Evolutionary conservation across 2,113 vertebrate genomes (phyloP).

Genomic region (Phalacrocorax carbo): DNA sequence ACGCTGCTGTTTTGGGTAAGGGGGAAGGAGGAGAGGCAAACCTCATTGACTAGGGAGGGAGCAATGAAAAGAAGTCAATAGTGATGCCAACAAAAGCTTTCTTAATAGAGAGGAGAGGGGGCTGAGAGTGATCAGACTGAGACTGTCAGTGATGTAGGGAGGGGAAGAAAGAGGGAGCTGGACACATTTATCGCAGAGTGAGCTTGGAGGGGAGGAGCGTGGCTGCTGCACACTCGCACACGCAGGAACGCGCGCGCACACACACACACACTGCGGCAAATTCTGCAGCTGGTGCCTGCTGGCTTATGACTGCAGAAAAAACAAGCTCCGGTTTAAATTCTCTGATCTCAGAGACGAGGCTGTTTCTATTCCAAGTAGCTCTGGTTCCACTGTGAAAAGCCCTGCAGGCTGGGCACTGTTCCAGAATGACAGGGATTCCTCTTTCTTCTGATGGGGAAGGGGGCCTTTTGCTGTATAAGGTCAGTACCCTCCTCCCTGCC

Average conservation of each 20-base stretch:
- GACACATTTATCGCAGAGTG: slow-evolving; percentile 19
- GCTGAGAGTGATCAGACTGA: not conserved
- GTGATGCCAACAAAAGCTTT: slow-evolving; percentile 8
- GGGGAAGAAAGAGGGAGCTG: slow-evolving; percentile 50
- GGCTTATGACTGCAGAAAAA: slow-evolving; percentile 75
- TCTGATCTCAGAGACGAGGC: slow-evolving; percentile 24
- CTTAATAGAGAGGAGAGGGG: slow-evolving; percentile 1
- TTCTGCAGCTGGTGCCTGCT: slow-evolving; percentile 76
- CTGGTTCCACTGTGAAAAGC: slow-evolving; percentile 2
- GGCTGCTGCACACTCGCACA: slow-evolving; percentile 68
- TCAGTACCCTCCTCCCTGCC: not conserved
- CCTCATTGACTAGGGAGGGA: not conserved
- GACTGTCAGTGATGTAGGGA: slow-evolving; percentile 1
- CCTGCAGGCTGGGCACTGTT: slow-evolving; percentile 17
- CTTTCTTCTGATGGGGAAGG: not conserved
- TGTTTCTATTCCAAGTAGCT: slow-evolving; percentile 18
- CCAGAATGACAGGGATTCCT: not conserved
- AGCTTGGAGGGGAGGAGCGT: slow-evolving; percentile 67
- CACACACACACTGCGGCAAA: slow-evolving; percentile 82
- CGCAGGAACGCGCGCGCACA: slow-evolving; percentile 1
- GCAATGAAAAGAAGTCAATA: not conserved
- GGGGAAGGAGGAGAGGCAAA: not conserved
- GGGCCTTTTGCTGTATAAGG: not conserved
- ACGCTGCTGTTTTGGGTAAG: not conserved
- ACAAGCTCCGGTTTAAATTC: slow-evolving; percentile 66